phyloP scores from a whole-genome alignment of 2,113 vertebrate genomes.

The Leptodactylus fuscus region DNA sequence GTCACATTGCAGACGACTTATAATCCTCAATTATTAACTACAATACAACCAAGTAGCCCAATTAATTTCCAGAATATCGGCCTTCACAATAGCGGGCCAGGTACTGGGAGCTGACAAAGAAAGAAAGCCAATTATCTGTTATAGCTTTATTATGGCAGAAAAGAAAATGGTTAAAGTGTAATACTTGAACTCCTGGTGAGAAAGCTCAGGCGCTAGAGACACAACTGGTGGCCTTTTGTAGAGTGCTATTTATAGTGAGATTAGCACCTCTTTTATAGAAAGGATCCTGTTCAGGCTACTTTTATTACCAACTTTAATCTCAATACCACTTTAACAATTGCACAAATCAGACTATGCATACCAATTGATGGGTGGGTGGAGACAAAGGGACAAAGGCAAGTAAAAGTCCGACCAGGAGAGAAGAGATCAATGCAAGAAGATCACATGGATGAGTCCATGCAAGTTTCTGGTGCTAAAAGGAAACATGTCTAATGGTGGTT shows the following conservation, averaged over 20 bases:
- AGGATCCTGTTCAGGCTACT: not conserved
- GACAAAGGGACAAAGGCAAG: not conserved
- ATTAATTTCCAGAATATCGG: not conserved
- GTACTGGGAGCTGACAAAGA: not conserved
- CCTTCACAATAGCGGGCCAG: not conserved
- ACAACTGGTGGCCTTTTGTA: slow-evolving; percentile 48
- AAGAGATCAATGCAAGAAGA: not conserved
- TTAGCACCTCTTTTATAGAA: slow-evolving; percentile 47
- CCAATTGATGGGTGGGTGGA: slow-evolving; percentile 47
- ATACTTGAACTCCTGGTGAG: slow-evolving; percentile 27
- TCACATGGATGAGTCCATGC: not conserved
- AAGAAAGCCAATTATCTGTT: slow-evolving; percentile 24
- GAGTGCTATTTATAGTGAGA: not conserved
- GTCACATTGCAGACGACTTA: not conserved
- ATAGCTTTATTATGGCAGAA: not conserved
- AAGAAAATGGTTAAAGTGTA: not conserved
- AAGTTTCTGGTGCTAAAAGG: not conserved
- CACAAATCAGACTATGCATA: not conserved
- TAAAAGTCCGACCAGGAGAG: not conserved
- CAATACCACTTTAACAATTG: fast-evolving
- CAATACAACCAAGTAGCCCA: slow-evolving; percentile 16
- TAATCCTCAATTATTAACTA: not conserved
- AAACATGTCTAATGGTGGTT: not conserved
- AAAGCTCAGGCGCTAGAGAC: slow-evolving; percentile 52
- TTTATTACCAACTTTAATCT: slow-evolving; percentile 45